Evolutionary conservation across 1,140 invertebrate species (phyloP).

Genomic region (Drosophila seguyi): DNA sequence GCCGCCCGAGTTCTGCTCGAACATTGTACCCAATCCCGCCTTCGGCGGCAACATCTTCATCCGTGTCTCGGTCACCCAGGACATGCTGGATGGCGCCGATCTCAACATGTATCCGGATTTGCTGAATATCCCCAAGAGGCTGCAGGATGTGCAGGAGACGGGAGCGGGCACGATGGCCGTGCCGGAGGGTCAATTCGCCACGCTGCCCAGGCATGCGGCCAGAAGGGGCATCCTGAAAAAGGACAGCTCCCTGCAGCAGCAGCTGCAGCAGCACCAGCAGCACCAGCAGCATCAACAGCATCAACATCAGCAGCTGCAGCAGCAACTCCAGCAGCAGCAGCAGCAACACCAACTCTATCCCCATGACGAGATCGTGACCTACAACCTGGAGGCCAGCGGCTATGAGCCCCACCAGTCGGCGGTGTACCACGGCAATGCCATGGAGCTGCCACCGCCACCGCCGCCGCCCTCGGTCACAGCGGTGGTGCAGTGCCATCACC

Average conservation of each 20-base stretch:
- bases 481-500: constrained; percentile 74
- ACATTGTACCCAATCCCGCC: constrained; percentile 86
- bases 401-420: constrained; percentile 58
- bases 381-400: constrained; percentile 79
- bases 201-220: constrained; percentile 86
- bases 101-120: constrained; percentile 91
- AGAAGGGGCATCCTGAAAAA: constrained; percentile 82
- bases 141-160: constrained; percentile 85
- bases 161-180: constrained; percentile 59
- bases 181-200: constrained; percentile 86
- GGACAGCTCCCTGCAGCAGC: constrained; percentile 70
- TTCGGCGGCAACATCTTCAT: constrained; percentile 91
- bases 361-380: constrained; percentile 83
- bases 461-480: constrained; percentile 75
- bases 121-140: constrained; percentile 89
- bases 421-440: constrained; percentile 52
- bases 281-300: constrained; percentile 41
- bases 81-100: constrained; percentile 86
- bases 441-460: constrained; percentile 72
- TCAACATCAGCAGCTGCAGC: constrained; percentile 36
- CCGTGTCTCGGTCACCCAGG: constrained; percentile 90
- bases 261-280: constrained; percentile 32
- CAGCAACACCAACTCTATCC: constrained; percentile 69
- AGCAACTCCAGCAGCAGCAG: constrained; percentile 21
- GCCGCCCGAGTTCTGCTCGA: constrained; percentile 88